Percentiles rank a stretch among this genome's conserved stretches.
These are phyloP conservation scores for Rhyacophila brunnea DNA, from an alignment of 1,140 invertebrate species.

Conservation along the genomic window DNA sequence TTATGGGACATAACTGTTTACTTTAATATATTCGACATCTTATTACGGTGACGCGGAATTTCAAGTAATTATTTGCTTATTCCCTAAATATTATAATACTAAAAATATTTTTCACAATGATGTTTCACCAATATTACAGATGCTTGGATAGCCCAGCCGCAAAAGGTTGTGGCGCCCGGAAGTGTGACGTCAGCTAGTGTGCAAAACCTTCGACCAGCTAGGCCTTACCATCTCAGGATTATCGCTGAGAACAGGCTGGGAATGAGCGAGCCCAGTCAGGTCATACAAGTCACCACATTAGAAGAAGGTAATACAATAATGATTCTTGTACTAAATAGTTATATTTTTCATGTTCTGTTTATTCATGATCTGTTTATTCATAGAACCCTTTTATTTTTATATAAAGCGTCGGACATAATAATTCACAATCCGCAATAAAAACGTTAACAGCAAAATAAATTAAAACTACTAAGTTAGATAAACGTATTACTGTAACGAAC, in stretches of 20 bases:
- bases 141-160: constrained; percentile 71
- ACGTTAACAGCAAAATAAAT: neutral
- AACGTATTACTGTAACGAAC: too few relatives aligned
- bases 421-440: neutral
- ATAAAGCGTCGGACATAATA: too few relatives aligned
- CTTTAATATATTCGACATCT: too few relatives aligned
- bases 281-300: constrained; percentile 75
- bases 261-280: constrained; percentile 81
- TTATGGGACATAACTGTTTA: too few relatives aligned
- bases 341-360: neutral
- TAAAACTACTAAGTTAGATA: neutral
- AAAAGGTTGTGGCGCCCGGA: constrained; percentile 76
- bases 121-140: too few relatives aligned
- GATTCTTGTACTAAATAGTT: too few relatives aligned
- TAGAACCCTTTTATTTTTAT: too few relatives aligned
- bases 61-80: too few relatives aligned
- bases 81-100: too few relatives aligned
- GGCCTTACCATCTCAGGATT: constrained; percentile 86
- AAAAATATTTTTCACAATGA: too few relatives aligned
- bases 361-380: too few relatives aligned
- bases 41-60: too few relatives aligned
- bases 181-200: constrained; percentile 76
- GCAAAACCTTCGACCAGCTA: constrained; percentile 79
- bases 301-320: constrained; percentile 68
- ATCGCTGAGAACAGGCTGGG: constrained; percentile 87